Conservation (phyloP, 2,888 invertebrate genomes). For the Cecidostiba fungosa region DNA sequence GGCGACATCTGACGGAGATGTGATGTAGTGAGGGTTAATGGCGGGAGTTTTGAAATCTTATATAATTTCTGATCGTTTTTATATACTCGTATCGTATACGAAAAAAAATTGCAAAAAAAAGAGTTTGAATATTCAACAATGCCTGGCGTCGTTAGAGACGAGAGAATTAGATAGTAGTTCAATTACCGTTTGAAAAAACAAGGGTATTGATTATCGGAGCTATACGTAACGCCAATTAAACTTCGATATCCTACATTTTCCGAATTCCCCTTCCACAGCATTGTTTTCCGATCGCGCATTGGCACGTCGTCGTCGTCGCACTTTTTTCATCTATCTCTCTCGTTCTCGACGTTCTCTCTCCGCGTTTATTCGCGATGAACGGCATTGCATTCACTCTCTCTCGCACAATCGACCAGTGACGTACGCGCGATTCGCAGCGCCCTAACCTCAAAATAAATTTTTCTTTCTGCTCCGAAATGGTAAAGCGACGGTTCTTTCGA, state of each 20-base stretch:
- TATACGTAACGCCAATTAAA: not conserved
- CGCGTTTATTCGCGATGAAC: not conserved
- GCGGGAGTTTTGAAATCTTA: not conserved
- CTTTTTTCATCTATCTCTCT: not conserved
- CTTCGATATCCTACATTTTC: not conserved
- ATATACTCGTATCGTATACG: not conserved
- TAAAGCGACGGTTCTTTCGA: not conserved
- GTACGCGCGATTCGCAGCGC: conserved; percentile 8
- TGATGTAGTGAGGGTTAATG: not conserved
- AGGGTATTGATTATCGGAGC: not conserved
- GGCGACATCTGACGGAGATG: not conserved
- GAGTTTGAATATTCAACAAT: not conserved
- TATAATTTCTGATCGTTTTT: not conserved
- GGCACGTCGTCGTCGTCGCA: not conserved
- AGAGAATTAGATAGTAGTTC: not conserved
- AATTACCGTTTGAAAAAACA: not conserved
- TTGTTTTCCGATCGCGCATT: not conserved
- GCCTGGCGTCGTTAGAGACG: not conserved
- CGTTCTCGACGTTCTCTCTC: not conserved
- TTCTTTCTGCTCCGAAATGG: not conserved
- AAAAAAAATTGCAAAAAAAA: not conserved
- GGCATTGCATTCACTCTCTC: conserved; percentile 19
- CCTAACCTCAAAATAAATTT: conserved; percentile 25
- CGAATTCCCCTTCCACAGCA: not conserved
- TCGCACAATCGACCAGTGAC: conserved; percentile 27